Evolutionary conservation across 2,888 invertebrate genomes (phyloP).

Genomic region (Drosophila histrio): DNA sequence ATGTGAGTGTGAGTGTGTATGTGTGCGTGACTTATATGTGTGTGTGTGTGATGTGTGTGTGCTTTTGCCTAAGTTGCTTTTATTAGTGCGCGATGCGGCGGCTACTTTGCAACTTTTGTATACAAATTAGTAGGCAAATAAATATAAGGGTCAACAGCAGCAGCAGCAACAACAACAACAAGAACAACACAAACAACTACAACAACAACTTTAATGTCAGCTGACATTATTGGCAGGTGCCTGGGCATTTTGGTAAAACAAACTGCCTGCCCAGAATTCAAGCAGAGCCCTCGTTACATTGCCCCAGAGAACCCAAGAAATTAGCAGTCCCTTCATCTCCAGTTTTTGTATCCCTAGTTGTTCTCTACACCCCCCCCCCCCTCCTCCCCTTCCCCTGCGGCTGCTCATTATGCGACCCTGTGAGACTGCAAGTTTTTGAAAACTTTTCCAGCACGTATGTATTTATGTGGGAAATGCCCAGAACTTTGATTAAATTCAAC

Average conservation of each 20-base stretch:
- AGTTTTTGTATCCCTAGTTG: too few relatives aligned
- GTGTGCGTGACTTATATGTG: constrained; percentile 7
- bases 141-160: constrained; percentile 49
- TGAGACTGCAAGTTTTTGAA: constrained; percentile 8
- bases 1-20: constrained; percentile 8
- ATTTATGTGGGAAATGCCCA: constrained; percentile 9
- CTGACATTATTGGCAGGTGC: constrained; percentile 33
- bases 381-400: too few relatives aligned
- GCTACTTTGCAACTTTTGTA: constrained; percentile 42
- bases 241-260: constrained; percentile 2
- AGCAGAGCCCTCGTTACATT: constrained; percentile 32
- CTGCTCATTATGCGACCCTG: constrained; percentile 12
- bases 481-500: constrained; percentile 8
- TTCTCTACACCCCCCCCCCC: background rate
- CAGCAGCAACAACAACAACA: constrained; percentile 11
- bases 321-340: background rate
- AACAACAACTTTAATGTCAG: constrained; percentile 9
- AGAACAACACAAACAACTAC: background rate
- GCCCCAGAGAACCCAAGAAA: constrained; percentile 4
- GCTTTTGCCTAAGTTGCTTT: constrained; percentile 9
- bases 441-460: constrained; percentile 4
- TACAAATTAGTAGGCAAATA: constrained; percentile 61
- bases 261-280: background rate
- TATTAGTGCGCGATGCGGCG: constrained; percentile 28
- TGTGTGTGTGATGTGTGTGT: constrained; percentile 1